Evolutionary conservation across 1,140 invertebrate genomes (phyloP).

Genomic region (Diorhabda elongata): DNA sequence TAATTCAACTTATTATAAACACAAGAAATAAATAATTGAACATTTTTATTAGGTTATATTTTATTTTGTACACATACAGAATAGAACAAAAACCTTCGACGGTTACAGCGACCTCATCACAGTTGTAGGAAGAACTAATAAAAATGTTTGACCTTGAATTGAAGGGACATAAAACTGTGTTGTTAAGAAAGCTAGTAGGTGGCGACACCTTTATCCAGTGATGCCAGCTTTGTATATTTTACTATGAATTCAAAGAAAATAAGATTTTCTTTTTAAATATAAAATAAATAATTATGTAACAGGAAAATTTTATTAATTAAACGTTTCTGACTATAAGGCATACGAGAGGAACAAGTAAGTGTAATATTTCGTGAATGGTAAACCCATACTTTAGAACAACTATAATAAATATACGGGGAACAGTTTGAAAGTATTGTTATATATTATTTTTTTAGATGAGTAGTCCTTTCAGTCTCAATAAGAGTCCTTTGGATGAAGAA

Average conservation of each 20-base stretch:
- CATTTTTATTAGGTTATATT: neutral
- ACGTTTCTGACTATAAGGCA: no score
- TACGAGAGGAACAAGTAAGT: neutral
- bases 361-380: neutral
- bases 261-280: no score
- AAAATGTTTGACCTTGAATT: no score
- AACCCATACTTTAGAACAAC: neutral
- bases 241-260: no score
- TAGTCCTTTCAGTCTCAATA: conserved; percentile 19
- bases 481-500: conserved; percentile 33
- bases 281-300: no score
- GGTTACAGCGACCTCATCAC: no score
- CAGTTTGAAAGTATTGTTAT: neutral
- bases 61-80: neutral
- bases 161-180: no score
- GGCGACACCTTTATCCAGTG: no score
- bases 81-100: neutral
- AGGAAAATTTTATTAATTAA: no score
- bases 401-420: neutral
- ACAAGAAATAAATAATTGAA: neutral
- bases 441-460: conserved; percentile 13
- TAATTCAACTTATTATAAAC: neutral
- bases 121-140: no score
- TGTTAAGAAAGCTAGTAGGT: no score
- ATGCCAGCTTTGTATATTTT: no score